Evolutionary conservation across 1,140 invertebrate genomes (phyloP), one percentile per base, ranked within the genome.

Genomic region (Propsilocerus akamusi): DNA sequence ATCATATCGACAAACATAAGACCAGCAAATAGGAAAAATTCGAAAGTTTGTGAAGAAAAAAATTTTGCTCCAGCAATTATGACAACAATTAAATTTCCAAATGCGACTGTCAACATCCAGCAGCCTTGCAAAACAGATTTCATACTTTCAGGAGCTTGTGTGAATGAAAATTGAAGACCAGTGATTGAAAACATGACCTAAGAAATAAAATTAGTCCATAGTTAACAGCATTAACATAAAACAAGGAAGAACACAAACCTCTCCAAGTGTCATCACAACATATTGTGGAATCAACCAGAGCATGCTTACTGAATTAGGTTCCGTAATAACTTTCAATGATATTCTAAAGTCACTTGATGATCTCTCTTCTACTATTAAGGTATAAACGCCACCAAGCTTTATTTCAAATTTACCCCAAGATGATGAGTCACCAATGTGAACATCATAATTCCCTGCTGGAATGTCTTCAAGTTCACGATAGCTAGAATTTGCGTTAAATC

Each of bases 1-100:
- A n/a, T 10, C 34, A 41, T 41, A 20, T 41, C 34, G 2, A 41
- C 14, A 20, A 41, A 41, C 34, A 41, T 41, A 4, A 41, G 4
- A 6, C n/a, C 17, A 20, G 34, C 83, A 64, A 92, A 96, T 0
- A 96, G 64, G 67, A 92, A 83, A 63, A 93, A 92, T 62, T 94
- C 88, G 24, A 72, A 74, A 22, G 80, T 69, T 51, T 65, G 63
- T 12, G 61, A 63, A 2, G 61, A 59, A 47, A 65, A 65, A 5
- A 65, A 48, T 0, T 55, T 52, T 5, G 59, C 51, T 55, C 65
- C 69, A 2, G 72, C 81, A 6, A 90, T 81, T 26, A 97, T 74
- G 22, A 96, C 76, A 2, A 96, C 80, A 6, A 97, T 82, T 1
- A 95, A 65, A 69, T 97, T 94, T 14, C 94, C 94, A 58, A 95